Evolutionary conservation across 2,113 vertebrate species (phyloP), one percentile per base, ranked within the genome.

Genomic region (Ciconia maguari): DNA sequence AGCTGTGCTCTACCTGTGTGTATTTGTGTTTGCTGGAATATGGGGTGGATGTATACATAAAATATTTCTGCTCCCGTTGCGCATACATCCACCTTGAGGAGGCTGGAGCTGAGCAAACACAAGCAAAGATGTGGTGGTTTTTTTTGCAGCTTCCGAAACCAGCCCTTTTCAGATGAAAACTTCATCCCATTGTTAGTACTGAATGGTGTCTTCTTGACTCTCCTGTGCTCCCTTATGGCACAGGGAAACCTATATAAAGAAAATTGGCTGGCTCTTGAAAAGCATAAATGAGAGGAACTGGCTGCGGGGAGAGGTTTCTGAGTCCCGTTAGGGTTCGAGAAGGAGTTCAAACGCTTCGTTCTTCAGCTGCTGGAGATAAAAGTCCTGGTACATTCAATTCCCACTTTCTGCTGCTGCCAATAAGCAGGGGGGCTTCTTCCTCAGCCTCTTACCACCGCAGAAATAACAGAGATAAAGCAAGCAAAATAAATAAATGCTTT

Each of bases 401-500:
- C 93, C 69, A 70, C 97, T 97, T 97, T 97, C 94, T 97, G 96
- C 92, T 76, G 92, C 93, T 97, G 97, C 97, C 97, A 97, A 72
- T 94, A 97, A 97, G 78, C 94, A 88, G 92, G 94, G 94, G 44
- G 92, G 92, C 95, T 96, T 96, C 96, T 97, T 96, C 95, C 95
- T 96, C 87, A 78, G 75, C 87, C 70, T 97, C 95, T 97, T 93
- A 77, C 97, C 81, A 92, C 42, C 18, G 19, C 96, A 98, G 96
- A 96, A 98, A 97, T 95, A 98, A 98, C 96, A 98, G 95, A 98
- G 97, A 97, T 98, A 97, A 95, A 97, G 93, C 95, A 92, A 95
- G 90, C 89, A 97, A 98, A 98, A 97, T 97, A 98, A 98, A 98
- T 97, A 98, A 97, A 96, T 61, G 62, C 90, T 96, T 82, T 95